Conservation (phyloP, 2,888 invertebrate genomes). For the Acronicta alni region DNA sequence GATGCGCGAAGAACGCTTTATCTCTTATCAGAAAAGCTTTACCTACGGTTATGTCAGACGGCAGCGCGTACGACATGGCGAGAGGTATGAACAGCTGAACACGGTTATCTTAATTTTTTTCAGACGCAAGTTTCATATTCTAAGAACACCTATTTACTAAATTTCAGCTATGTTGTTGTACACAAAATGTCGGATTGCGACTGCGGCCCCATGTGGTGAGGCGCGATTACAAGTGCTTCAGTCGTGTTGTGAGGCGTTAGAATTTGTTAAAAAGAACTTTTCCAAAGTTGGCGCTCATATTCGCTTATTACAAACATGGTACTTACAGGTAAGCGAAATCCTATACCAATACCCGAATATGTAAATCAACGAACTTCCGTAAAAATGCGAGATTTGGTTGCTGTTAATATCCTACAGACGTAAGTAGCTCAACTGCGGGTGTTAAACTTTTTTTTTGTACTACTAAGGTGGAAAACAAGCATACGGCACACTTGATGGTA, state of each 20-base stretch:
- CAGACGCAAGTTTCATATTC: no score
- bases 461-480: no score
- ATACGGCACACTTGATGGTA: no score
- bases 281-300: conserved; percentile 93
- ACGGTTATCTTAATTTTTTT: background rate
- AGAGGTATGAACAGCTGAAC: conserved; percentile 82
- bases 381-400: no score
- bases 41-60: conserved; percentile 93
- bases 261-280: conserved; percentile 92
- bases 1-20: conserved; percentile 93
- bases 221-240: conserved; percentile 85
- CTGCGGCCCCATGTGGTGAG: conserved; percentile 85
- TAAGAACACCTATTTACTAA: background rate
- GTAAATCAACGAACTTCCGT: no score
- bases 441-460: no score
- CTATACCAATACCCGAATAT: background rate
- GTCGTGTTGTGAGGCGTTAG: conserved; percentile 90
- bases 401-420: no score
- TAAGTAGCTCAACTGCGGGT: no score
- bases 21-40: conserved; percentile 92
- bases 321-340: conserved; percentile 88
- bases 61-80: conserved; percentile 94
- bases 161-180: conserved; percentile 90
- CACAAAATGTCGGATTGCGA: conserved; percentile 93
- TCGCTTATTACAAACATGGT: conserved; percentile 92